These are phyloP conservation scores for Eretmochelys imbricata DNA, from an alignment of 2,113 vertebrate genomes.

Conservation along the genomic window DNA sequence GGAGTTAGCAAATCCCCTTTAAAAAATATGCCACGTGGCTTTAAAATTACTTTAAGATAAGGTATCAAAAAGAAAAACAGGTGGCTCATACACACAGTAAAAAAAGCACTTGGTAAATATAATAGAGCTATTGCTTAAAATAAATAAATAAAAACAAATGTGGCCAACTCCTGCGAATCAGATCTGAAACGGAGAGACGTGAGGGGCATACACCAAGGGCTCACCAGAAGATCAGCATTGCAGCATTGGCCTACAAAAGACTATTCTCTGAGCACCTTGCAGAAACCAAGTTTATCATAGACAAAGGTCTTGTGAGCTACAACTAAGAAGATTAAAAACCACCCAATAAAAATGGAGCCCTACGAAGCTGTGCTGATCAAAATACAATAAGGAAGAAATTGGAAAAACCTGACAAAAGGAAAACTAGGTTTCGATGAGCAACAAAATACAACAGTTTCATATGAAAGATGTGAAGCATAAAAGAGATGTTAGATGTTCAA, in stretches of 20 bases:
- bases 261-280: conserved; percentile 13
- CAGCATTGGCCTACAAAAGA: conserved; percentile 37
- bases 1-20: not conserved
- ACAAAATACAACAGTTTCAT: conserved; percentile 80
- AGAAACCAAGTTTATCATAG: conserved; percentile 39
- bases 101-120: not conserved
- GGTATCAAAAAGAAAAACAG: not conserved
- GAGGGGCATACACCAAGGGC: not conserved
- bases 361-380: conserved; percentile 63
- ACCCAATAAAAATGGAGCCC: conserved; percentile 69
- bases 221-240: not conserved
- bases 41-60: not conserved
- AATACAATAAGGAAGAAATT: conserved; percentile 73
- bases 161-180: rapidly evolving
- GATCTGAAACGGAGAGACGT: not conserved
- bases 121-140: not conserved
- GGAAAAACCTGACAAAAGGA: conserved; percentile 75
- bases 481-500: conserved; percentile 80
- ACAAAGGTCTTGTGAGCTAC: conserved; percentile 50
- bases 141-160: not conserved
- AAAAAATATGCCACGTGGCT: not conserved
- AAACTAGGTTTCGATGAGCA: conserved; percentile 70
- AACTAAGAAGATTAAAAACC: conserved; percentile 73
- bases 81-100: not conserved
- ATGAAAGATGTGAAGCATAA: conserved; percentile 74